A percentile compares a stretch with the other conserved stretches of the same genome.
These are phyloP conservation scores for Sebastolobus alascanus DNA, from an alignment of 2,797 vertebrate species.

Conservation along the genomic window DNA sequence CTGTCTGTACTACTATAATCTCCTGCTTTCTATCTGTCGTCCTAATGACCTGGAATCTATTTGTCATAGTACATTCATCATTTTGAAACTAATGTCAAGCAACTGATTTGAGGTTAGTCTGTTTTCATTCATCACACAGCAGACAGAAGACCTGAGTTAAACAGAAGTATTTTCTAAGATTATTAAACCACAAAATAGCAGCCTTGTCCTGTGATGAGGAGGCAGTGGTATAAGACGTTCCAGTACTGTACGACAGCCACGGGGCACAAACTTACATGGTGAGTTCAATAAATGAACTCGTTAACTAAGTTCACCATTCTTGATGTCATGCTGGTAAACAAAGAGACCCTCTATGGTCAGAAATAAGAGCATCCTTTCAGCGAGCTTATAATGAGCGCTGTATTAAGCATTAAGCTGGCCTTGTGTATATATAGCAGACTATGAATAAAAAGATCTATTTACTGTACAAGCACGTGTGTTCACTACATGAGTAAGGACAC, in stretches of 20 bases:
- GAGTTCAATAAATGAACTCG: conserved; percentile 46
- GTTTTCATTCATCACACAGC: conserved; percentile 7
- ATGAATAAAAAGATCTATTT: conserved; percentile 56
- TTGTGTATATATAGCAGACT: conserved; percentile 34
- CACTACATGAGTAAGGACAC: not conserved
- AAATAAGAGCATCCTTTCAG: conserved; percentile 62
- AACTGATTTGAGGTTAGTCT: conserved; percentile 7
- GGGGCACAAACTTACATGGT: conserved; percentile 34
- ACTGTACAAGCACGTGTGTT: conserved; percentile 21
- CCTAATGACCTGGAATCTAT: conserved; percentile 37
- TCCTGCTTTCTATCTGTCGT: conserved; percentile 3
- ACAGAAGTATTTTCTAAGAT: not conserved
- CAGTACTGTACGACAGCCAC: not conserved
- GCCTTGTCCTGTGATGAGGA: conserved; percentile 34
- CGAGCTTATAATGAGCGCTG: conserved; percentile 44
- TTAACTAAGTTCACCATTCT: conserved; percentile 32
- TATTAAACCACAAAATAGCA: conserved; percentile 2
- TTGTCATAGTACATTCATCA: conserved; percentile 24
- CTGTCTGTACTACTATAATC: conserved; percentile 33
- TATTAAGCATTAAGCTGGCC: conserved; percentile 25
- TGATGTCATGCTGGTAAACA: conserved; percentile 37
- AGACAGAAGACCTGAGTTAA: not conserved
- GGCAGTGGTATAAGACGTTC: not conserved
- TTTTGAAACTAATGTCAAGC: conserved; percentile 7
- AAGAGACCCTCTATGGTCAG: conserved; percentile 46